These are phyloP conservation scores for Megalops atlanticus DNA, from an alignment of 2,113 vertebrate genomes.

Conservation along the genomic window DNA sequence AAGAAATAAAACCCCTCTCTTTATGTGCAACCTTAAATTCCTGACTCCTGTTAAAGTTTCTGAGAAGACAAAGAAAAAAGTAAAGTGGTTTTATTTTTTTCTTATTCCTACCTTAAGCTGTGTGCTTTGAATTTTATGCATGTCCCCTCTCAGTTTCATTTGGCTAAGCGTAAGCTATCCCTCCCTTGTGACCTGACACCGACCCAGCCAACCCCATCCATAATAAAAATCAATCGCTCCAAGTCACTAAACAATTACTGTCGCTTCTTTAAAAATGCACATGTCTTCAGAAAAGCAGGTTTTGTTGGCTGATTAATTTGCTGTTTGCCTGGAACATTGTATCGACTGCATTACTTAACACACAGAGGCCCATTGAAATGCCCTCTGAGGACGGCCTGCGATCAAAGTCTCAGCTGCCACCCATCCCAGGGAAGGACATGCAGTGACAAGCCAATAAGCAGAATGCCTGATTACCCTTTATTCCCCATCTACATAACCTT, in stretches of 20 bases:
- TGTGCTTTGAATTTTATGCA: slow-evolving; percentile 37
- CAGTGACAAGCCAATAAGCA: slow-evolving; percentile 44
- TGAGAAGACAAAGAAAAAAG: background rate
- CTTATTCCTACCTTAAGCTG: background rate
- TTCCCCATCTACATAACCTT: slow-evolving; percentile 57
- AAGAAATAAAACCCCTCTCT: too few relatives aligned
- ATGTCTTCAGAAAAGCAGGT: slow-evolving; percentile 68
- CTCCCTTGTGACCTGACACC: slow-evolving; percentile 75
- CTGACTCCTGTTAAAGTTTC: background rate
- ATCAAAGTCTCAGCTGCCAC: slow-evolving; percentile 57
- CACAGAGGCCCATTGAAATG: slow-evolving; percentile 43
- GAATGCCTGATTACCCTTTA: slow-evolving; percentile 37
- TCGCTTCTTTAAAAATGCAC: slow-evolving; percentile 79
- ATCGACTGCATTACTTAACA: slow-evolving; percentile 74
- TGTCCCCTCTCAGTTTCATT: slow-evolving; percentile 65
- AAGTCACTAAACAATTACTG: slow-evolving; percentile 84
- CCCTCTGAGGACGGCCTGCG: slow-evolving; percentile 52
- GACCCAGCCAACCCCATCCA: slow-evolving; percentile 71
- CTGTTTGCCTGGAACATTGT: slow-evolving; percentile 70
- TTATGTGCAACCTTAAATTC: background rate
- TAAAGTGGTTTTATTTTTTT: background rate
- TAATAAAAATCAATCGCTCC: slow-evolving; percentile 85
- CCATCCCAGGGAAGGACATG: slow-evolving; percentile 42
- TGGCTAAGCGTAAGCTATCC: slow-evolving; percentile 73
- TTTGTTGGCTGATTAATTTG: slow-evolving; percentile 80